Base-by-base conservation (phyloP, 2,797 vertebrate species). In the Brachymystax lenok region DNA sequence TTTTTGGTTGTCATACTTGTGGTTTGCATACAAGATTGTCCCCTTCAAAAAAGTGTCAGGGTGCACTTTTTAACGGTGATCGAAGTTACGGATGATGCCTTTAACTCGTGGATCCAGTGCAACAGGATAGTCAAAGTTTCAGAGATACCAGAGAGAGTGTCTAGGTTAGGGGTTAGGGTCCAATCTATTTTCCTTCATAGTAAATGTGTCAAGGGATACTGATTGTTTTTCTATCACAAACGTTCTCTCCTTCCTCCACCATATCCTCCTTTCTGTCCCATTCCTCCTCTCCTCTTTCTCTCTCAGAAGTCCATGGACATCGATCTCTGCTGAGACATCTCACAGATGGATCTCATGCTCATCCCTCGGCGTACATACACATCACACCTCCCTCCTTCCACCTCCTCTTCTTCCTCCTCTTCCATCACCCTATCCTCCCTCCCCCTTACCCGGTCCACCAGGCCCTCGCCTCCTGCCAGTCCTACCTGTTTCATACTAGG, bases 251-350 rank as follows among this genome's bases (percentile, higher is more conserved):
- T 35, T 80, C n/a, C 10, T 27, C 28, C 14, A 68, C 59, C 27
- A 61, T 8, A 64, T 72, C 2, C 27, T 69, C 21, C 66, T 59
- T 67, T 54, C 61, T 61, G 33, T 74, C 4, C 16, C 28, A 50
- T 30, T 19, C 17, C 13, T 52, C 40, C 30, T 10, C 21, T 51
- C 14, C 24, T 67, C 24, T 69, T 61, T 72, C 50, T 68, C 33
- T 70, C 46, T 93, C 84, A 99, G 69, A 99, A 97, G 87, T 99
- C 97, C 82, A 98, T 97, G 56, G 97, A 97, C 84, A 98, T 89
- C 59, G 97, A 96, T 71, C 96, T 96, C 84, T 97, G 96, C 79
- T 97, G 95, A 63, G 96, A 94, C 78, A 96, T 93, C 75, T 92
- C 85, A 79, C 77, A 95, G 79, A 95, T 93, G 54, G 94, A 94